Evolutionary conservation across 2,797 vertebrate species (phyloP), one percentile per base, ranked within the genome.

Genomic region (Petrocephalus sullivani): DNA sequence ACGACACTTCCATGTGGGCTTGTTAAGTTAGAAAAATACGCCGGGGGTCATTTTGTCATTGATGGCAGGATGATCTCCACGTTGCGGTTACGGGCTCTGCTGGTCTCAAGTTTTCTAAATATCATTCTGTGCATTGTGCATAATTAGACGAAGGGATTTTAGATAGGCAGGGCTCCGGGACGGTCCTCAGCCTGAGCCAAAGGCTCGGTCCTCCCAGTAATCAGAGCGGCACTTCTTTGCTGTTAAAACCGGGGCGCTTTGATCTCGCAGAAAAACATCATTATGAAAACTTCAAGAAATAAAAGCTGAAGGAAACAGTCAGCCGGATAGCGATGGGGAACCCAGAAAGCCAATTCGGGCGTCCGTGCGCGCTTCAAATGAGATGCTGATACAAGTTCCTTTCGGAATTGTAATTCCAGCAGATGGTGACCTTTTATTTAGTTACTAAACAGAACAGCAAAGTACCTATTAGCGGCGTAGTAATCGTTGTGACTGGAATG

Each of bases 401-500:
- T 87, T 87, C 28, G 23, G 86, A 89, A 87, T 87, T 37, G 41
- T 86, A 87, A 83, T 89, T 90, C 57, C 46, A 46, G 57, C 75
- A 87, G 89, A 88, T 88, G 56, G 87, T 87, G 86, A 90, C 83
- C 87, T 90, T 89, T 88, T 91, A 81, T 87, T 89, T 89, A 61
- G 87, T 75, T 67, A 67, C 71, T 75, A 75, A 88, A 75, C 88
- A 46, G 60, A 41, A 41, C 51, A 88, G 64, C 84, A 57, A 57
- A 86, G 83, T 86, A 71, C 78, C 88, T 89, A 87, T 91, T 89
- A 90, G 88, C 33, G 4, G 85, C 82, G 67, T 85, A 61, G 87
- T 89, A 90, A 90, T 91, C 86, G 84, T 85, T 88, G 71, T 61
- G 91, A 90, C 89, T 90, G 88, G 82, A 88, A 87, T 85, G 86